These are phyloP conservation scores for Brenthis ino DNA, from an alignment of 2,888 invertebrate genomes.

Conservation along the genomic window DNA sequence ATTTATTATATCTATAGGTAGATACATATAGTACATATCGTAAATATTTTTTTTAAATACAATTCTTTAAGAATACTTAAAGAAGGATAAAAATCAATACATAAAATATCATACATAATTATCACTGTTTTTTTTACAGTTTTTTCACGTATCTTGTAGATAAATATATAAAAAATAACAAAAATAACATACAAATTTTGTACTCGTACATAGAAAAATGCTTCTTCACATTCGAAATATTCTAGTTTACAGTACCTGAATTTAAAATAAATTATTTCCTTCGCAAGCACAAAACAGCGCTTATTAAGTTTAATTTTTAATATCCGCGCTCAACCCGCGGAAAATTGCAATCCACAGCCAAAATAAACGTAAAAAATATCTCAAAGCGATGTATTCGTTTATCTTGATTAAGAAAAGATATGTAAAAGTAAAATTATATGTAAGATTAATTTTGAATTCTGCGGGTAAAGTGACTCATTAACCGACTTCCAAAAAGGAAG, in stretches of 20 bases:
- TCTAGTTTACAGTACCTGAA: constrained; percentile 34
- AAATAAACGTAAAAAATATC: constrained; percentile 47
- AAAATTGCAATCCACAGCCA: constrained; percentile 73
- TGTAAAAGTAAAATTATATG: neutral
- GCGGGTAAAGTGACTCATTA: too few relatives aligned
- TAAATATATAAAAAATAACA: neutral
- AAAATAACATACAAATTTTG: neutral
- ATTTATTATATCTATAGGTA: too few relatives aligned
- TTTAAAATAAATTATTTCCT: constrained; percentile 45
- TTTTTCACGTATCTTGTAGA: too few relatives aligned
- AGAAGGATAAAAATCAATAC: too few relatives aligned
- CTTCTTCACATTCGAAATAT: constrained; percentile 24
- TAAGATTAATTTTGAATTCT: too few relatives aligned
- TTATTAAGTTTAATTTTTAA: constrained; percentile 82
- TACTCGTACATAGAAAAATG: neutral
- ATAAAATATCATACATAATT: too few relatives aligned
- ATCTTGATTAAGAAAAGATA: constrained; percentile 24
- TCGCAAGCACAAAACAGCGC: constrained; percentile 49
- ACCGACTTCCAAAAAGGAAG: too few relatives aligned
- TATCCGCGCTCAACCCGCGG: constrained; percentile 74
- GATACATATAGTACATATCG: too few relatives aligned
- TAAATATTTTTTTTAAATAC: too few relatives aligned
- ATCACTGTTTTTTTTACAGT: too few relatives aligned
- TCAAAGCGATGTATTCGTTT: constrained; percentile 33
- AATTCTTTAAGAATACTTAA: too few relatives aligned